Evolutionary conservation across 2,113 vertebrate species (phyloP).

Genomic region (Passer montanus): DNA sequence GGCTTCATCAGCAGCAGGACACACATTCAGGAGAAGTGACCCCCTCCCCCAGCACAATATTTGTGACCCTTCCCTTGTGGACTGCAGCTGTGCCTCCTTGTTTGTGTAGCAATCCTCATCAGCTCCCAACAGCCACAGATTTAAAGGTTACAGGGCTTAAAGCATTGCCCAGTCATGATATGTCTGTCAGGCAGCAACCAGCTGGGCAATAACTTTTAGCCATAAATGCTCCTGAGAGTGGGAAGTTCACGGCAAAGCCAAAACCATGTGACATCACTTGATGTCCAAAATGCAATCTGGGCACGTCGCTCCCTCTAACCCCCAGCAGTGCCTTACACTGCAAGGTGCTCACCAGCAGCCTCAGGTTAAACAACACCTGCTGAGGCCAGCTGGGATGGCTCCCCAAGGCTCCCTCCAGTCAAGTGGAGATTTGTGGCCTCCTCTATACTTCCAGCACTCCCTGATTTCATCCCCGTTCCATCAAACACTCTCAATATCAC

Average conservation of each 20-base stretch:
- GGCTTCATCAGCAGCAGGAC: background rate
- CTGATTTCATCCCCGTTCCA: constrained; percentile 14
- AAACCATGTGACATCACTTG: background rate
- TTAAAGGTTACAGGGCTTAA: constrained; percentile 10
- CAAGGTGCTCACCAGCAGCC: constrained; percentile 8
- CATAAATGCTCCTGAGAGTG: background rate
- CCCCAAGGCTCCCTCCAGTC: background rate
- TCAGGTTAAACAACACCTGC: constrained; percentile 28
- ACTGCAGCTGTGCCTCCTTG: background rate
- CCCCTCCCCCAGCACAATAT: background rate
- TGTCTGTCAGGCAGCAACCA: constrained; percentile 47
- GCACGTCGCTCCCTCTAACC: background rate
- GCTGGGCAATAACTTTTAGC: constrained; percentile 35
- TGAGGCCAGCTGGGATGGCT: constrained; percentile 20
- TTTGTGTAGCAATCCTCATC: background rate
- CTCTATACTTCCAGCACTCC: background rate
- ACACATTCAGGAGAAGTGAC: accelerated
- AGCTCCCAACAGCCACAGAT: background rate
- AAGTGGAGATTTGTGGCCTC: constrained; percentile 1
- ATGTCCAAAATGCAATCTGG: constrained; percentile 35
- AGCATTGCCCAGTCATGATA: constrained; percentile 16
- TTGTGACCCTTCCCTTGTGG: background rate
- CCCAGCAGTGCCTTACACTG: background rate
- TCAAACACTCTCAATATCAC: constrained; percentile 10
- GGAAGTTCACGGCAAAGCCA: constrained; percentile 37